Evolutionary conservation across 2,888 invertebrate genomes (phyloP).

Genomic region (Nomada hirtipes): DNA sequence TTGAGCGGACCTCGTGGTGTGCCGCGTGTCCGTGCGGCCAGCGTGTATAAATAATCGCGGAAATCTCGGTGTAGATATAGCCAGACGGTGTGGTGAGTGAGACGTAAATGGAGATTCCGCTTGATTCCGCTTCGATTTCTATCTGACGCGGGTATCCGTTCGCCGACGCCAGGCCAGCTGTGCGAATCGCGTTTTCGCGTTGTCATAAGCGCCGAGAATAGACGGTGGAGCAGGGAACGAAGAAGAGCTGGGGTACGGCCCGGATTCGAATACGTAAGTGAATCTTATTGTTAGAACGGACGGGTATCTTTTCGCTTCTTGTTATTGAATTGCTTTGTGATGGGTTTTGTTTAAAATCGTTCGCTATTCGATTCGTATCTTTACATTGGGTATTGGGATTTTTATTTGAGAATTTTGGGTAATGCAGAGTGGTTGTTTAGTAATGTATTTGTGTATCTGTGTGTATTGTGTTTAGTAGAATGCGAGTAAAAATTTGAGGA

Average conservation of each 20-base stretch:
- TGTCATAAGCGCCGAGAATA: slow-evolving; percentile 10
- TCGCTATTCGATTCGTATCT: too few relatives aligned
- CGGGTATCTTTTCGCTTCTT: too few relatives aligned
- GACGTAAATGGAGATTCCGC: slow-evolving; percentile 76
- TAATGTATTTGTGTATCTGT: too few relatives aligned
- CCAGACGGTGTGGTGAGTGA: slow-evolving; percentile 68
- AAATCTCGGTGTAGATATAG: slow-evolving; percentile 71
- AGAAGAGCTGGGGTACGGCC: background rate
- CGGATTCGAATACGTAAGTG: background rate
- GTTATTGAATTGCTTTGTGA: background rate
- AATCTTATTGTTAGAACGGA: background rate
- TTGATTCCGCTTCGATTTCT: slow-evolving; percentile 73
- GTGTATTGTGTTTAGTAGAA: too few relatives aligned
- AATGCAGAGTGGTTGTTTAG: too few relatives aligned
- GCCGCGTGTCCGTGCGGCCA: slow-evolving; percentile 19
- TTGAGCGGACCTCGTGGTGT: slow-evolving; percentile 35
- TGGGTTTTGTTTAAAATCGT: too few relatives aligned
- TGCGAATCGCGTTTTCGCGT: slow-evolving; percentile 12
- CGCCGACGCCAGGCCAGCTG: background rate
- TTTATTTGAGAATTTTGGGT: too few relatives aligned
- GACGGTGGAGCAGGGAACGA: too few relatives aligned
- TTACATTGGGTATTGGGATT: too few relatives aligned
- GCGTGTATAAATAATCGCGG: slow-evolving; percentile 74
- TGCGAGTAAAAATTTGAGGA: too few relatives aligned
- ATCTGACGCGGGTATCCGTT: slow-evolving; percentile 68